These are phyloP conservation scores for Carollia perspicillata DNA, from an alignment of 2,113 vertebrate species.

Conservation along the genomic window DNA sequence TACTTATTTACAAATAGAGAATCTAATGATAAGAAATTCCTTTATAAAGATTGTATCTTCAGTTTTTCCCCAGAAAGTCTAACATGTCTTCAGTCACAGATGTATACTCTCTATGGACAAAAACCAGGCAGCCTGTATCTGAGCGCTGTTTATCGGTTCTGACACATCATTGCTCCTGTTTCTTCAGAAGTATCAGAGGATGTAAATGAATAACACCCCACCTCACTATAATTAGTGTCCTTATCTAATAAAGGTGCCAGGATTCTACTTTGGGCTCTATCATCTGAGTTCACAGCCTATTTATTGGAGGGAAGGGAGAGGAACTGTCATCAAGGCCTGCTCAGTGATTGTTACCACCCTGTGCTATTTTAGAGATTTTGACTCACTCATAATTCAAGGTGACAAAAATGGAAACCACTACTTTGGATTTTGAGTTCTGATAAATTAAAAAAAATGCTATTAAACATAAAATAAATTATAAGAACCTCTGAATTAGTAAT, in stretches of 20 bases:
- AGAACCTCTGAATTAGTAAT: neutral
- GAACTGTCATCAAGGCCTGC: neutral
- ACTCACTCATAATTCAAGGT: neutral
- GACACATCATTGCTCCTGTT: neutral
- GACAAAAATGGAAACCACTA: neutral
- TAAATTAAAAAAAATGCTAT: neutral
- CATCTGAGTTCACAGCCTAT: neutral
- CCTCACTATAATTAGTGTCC: neutral
- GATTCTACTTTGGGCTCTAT: neutral
- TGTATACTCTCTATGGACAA: neutral
- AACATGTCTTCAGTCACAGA: neutral
- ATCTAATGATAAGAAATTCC: neutral
- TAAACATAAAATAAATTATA: neutral
- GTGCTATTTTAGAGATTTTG: conserved; percentile 42
- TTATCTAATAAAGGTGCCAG: conserved; percentile 43
- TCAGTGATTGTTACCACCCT: neutral
- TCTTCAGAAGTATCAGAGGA: conserved; percentile 18
- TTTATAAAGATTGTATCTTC: neutral
- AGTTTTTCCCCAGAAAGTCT: neutral
- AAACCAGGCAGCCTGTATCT: conserved; percentile 17
- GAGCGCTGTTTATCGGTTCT: conserved; percentile 7
- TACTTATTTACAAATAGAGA: neutral
- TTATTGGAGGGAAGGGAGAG: neutral
- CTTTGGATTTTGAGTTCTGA: conserved; percentile 22
- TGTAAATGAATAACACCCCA: neutral